Evolutionary conservation across 2,113 vertebrate genomes (phyloP).

Genomic region (Cettia cetti): DNA sequence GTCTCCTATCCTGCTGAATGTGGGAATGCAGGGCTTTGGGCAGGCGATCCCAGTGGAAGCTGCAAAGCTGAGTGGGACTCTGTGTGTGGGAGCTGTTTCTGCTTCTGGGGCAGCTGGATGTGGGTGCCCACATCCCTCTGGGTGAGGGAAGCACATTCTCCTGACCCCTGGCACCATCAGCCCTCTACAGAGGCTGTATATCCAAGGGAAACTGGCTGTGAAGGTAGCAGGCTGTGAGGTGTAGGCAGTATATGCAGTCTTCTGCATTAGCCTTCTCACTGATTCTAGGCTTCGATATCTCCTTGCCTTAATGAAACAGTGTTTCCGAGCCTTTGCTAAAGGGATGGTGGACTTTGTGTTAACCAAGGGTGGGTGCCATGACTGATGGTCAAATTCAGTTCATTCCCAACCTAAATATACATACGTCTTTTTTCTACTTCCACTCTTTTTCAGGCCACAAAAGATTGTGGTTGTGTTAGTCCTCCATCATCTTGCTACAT

Average conservation of each 20-base stretch:
- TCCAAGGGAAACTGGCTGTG: background rate
- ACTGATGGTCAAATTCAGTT: background rate
- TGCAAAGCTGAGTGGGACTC: background rate
- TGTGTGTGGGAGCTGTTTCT: rapidly evolving
- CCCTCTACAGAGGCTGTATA: background rate
- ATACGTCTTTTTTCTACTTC: background rate
- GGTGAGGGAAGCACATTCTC: background rate
- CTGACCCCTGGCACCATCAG: background rate
- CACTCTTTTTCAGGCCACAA: background rate
- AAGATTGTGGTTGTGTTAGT: background rate
- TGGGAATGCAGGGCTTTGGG: background rate
- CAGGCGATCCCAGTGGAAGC: rapidly evolving
- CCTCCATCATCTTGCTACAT: background rate
- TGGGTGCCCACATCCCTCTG: background rate
- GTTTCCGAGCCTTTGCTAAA: background rate
- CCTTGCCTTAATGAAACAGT: background rate
- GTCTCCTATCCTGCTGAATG: background rate
- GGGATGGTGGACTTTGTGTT: background rate
- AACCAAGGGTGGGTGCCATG: background rate
- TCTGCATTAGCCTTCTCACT: background rate
- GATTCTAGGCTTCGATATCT: background rate
- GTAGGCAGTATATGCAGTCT: background rate
- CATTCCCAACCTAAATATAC: background rate
- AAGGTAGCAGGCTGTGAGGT: rapidly evolving
- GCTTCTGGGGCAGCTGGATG: background rate